Conservation (phyloP, 1,140 invertebrate genomes). For the Scylla paramamosain region DNA sequence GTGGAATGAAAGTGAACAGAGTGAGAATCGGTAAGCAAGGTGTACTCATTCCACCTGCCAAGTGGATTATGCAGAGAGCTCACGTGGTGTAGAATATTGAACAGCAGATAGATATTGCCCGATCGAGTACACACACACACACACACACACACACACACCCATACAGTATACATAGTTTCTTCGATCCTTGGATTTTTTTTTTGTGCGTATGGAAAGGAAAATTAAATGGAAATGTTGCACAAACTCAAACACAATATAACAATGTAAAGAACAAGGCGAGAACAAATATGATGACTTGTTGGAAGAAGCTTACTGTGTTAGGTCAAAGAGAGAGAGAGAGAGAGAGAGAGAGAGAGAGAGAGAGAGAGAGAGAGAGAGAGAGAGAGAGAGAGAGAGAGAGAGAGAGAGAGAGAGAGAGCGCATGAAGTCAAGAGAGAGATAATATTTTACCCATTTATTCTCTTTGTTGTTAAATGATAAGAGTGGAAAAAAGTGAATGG, state of each 20-base stretch:
- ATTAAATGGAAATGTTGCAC: neutral
- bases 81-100: too few relatives aligned
- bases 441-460: neutral
- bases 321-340: neutral
- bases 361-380: conserved; percentile 17
- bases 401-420: neutral
- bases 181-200: too few relatives aligned
- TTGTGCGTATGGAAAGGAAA: too few relatives aligned
- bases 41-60: too few relatives aligned
- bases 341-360: neutral
- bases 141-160: too few relatives aligned
- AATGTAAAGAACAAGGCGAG: neutral
- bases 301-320: neutral
- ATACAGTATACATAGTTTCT: too few relatives aligned
- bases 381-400: conserved; percentile 20
- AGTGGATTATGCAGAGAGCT: too few relatives aligned
- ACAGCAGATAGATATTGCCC: too few relatives aligned
- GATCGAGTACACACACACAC: too few relatives aligned
- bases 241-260: neutral
- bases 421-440: neutral
- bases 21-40: too few relatives aligned
- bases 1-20: neutral
- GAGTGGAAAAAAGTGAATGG: neutral
- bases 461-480: neutral
- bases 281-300: neutral